Conservation (phyloP, 2,888 invertebrate species). For the Brenthis daphne region DNA sequence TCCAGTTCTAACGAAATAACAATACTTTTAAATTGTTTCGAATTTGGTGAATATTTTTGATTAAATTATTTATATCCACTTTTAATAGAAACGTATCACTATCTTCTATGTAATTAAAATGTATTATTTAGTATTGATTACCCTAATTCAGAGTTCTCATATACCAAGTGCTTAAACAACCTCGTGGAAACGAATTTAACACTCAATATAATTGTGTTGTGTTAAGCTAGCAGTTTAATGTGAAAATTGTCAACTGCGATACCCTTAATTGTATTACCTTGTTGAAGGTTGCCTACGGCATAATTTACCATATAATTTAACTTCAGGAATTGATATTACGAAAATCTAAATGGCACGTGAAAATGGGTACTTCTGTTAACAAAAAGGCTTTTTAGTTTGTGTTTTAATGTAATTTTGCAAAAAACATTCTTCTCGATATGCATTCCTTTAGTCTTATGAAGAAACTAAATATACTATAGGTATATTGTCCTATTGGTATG, state of each 20-base stretch:
- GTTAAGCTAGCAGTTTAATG: constrained; percentile 14
- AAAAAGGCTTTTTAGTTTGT: too few species aligned
- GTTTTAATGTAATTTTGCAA: too few species aligned
- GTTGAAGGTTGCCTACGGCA: constrained; percentile 11
- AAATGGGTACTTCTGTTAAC: neutral
- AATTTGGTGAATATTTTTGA: neutral
- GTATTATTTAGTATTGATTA: too few species aligned
- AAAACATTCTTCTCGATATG: too few species aligned
- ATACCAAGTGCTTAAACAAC: neutral
- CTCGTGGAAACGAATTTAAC: constrained; percentile 8
- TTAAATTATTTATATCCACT: neutral
- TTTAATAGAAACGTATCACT: neutral
- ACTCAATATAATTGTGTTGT: constrained; percentile 13
- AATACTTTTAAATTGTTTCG: neutral
- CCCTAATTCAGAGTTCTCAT: too few species aligned
- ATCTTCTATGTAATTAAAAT: too few species aligned
- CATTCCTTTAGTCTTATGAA: too few species aligned
- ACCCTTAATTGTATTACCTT: constrained; percentile 23
- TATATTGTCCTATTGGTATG: too few species aligned
- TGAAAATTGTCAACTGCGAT: constrained; percentile 22
- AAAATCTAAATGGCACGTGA: neutral
- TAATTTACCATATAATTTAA: constrained; percentile 15
- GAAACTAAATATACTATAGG: too few species aligned
- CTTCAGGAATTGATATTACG: constrained; percentile 5
- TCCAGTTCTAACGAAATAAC: neutral